Percentiles rank a stretch among this genome's conserved stretches.
Conservation (phyloP, 2,888 invertebrate species). For the Coleophora deauratella region DNA sequence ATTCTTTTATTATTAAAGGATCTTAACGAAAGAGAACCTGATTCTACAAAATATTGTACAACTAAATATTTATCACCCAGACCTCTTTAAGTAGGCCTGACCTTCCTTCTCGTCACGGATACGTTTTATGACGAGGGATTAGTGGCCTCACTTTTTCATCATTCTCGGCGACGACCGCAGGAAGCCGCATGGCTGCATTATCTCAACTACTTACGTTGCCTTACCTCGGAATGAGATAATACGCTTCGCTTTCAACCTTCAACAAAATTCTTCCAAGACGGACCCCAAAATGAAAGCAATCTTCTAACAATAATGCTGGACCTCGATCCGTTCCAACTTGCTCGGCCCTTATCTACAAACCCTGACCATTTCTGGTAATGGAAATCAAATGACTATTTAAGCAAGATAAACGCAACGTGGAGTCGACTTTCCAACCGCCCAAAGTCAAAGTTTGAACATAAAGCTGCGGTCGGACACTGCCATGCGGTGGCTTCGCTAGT, state of each 20-base stretch:
- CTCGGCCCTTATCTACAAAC: conserved; percentile 45
- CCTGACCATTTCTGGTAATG: conserved; percentile 52
- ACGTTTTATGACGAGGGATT: conserved; percentile 9
- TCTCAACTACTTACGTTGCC: conserved; percentile 24
- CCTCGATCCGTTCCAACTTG: conserved; percentile 33
- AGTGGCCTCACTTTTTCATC: conserved; percentile 7
- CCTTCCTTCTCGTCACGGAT: background rate
- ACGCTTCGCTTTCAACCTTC: conserved; percentile 24
- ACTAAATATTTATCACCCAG: too few species aligned
- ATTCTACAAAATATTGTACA: too few species aligned
- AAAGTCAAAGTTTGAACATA: conserved; percentile 8
- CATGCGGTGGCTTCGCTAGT: too few species aligned
- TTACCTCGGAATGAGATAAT: conserved; percentile 39
- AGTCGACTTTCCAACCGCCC: conserved; percentile 24
- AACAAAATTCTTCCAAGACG: conserved; percentile 35
- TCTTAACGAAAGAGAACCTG: too few species aligned
- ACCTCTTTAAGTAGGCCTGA: too few species aligned
- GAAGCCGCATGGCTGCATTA: conserved; percentile 21
- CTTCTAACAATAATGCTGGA: conserved; percentile 42
- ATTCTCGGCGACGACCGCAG: conserved; percentile 6
- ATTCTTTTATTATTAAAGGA: too few species aligned
- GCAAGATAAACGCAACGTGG: conserved; percentile 49
- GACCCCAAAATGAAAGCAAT: conserved; percentile 43
- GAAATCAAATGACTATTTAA: conserved; percentile 61
- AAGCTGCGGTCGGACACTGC: too few species aligned